Percentiles rank a stretch among this genome's conserved stretches.
Evolutionary conservation across 1,140 invertebrate genomes (phyloP).

Genomic region (Stegodyphus mimosarum): DNA sequence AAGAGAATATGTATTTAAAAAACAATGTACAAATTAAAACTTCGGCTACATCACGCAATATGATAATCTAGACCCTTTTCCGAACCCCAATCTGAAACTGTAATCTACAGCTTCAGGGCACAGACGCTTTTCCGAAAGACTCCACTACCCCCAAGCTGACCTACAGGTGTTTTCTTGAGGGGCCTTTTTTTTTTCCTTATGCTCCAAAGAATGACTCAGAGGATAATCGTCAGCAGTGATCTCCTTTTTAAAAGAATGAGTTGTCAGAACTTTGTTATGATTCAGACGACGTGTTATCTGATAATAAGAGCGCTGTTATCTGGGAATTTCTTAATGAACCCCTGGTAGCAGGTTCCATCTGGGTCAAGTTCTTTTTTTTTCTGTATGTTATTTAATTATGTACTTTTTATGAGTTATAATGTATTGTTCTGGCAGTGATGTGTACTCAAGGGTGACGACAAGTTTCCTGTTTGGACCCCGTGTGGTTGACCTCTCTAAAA

Average conservation of each 20-base stretch:
- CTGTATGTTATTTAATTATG: not conserved
- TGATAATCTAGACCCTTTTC: slow-evolving; percentile 4
- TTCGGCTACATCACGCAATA: slow-evolving; percentile 10
- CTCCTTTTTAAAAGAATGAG: slow-evolving; percentile 19
- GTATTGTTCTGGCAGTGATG: slow-evolving; percentile 31
- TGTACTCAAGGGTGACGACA: slow-evolving; percentile 31
- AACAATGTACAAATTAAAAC: too few relatives aligned
- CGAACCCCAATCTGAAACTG: slow-evolving; percentile 3
- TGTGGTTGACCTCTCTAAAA: too few relatives aligned
- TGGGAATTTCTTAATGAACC: slow-evolving; percentile 48
- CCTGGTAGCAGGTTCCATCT: slow-evolving; percentile 11
- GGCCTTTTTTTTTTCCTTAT: not conserved
- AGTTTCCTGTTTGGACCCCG: slow-evolving; percentile 13
- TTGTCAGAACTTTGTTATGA: slow-evolving; percentile 48
- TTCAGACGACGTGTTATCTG: slow-evolving; percentile 36
- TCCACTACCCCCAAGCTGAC: not conserved
- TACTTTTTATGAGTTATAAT: slow-evolving; percentile 32
- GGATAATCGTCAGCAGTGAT: not conserved
- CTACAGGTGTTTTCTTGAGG: not conserved
- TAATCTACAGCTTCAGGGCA: slow-evolving; percentile 22
- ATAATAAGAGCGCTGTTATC: slow-evolving; percentile 34
- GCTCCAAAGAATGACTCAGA: not conserved
- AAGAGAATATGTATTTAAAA: too few relatives aligned
- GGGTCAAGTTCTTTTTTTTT: slow-evolving; percentile 11
- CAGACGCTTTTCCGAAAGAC: not conserved